Conservation (phyloP, 2,888 invertebrate species). For the Melanostoma mellinum region DNA sequence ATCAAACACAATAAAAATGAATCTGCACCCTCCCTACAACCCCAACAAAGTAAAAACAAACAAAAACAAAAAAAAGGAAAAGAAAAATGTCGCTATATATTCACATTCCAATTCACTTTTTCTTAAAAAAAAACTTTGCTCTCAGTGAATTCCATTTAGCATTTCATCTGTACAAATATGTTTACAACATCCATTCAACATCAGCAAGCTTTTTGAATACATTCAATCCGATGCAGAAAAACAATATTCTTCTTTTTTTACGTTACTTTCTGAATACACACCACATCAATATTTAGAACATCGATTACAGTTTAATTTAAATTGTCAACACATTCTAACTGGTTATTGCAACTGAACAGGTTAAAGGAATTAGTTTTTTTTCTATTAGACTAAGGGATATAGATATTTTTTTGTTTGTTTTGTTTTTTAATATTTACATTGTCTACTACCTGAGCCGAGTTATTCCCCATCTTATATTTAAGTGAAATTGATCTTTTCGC, state of each 20-base stretch:
- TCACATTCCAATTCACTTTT: too few relatives aligned
- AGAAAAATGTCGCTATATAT: too few relatives aligned
- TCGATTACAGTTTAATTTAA: conserved; percentile 21
- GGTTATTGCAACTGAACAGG: too few relatives aligned
- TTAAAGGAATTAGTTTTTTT: conserved; percentile 20
- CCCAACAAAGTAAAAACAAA: too few relatives aligned
- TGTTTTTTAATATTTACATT: conserved; percentile 66
- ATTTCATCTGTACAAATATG: conserved; percentile 25
- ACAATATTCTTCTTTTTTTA: conserved; percentile 10
- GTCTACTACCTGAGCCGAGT: conserved; percentile 82
- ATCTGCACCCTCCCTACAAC: too few relatives aligned
- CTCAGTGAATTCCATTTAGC: not conserved
- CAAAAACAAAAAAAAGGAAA: too few relatives aligned
- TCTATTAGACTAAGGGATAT: conserved; percentile 49
- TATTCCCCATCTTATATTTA: conserved; percentile 82
- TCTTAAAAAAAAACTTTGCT: too few relatives aligned
- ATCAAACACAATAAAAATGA: too few relatives aligned
- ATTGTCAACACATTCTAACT: conserved; percentile 4
- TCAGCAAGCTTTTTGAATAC: conserved; percentile 10
- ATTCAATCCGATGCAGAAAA: conserved; percentile 27
- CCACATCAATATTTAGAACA: conserved; percentile 29
- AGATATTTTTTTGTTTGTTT: conserved; percentile 25
- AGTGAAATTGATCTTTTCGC: conserved; percentile 82
- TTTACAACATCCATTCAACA: conserved; percentile 60
- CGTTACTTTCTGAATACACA: conserved; percentile 23